phyloP scores from a whole-genome alignment of 2,113 vertebrate species.

The Orientallactaga bullata region DNA sequence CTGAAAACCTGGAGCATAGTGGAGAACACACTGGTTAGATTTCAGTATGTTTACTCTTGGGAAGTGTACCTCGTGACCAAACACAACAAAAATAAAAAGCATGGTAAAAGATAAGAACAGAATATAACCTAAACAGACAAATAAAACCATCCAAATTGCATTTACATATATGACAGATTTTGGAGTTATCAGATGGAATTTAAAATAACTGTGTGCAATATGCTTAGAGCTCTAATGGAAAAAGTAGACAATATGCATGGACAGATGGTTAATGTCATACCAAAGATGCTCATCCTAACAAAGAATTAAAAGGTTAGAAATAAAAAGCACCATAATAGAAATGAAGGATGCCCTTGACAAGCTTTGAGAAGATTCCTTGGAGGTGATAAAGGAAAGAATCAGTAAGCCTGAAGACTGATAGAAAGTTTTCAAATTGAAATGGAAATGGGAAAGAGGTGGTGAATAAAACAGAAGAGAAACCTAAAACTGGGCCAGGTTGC shows the following conservation, averaged over 20 bases:
- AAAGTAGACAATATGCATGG: conserved; percentile 22
- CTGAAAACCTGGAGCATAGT: no score
- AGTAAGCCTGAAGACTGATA: not conserved
- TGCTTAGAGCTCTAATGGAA: not conserved
- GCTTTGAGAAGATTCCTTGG: not conserved
- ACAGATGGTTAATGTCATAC: conserved; percentile 13
- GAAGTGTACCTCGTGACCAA: not conserved
- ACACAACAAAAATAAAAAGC: not conserved
- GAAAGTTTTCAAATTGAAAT: not conserved
- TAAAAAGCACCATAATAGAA: not conserved
- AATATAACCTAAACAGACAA: not conserved
- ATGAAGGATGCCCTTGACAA: not conserved
- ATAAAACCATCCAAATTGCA: not conserved
- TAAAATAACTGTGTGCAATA: conserved; percentile 9
- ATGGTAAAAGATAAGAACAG: not conserved
- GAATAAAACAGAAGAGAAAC: not conserved
- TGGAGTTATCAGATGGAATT: conserved; percentile 20
- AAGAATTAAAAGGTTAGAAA: not conserved
- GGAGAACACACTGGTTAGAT: not conserved
- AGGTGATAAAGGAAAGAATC: not conserved
- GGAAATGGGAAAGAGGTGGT: not conserved
- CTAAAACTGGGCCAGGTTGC: not conserved
- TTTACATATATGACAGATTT: conserved; percentile 2
- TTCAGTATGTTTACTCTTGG: not conserved
- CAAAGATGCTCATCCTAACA: not conserved